Conservation (phyloP, 2,113 vertebrate species). For the Percina caprodes region DNA sequence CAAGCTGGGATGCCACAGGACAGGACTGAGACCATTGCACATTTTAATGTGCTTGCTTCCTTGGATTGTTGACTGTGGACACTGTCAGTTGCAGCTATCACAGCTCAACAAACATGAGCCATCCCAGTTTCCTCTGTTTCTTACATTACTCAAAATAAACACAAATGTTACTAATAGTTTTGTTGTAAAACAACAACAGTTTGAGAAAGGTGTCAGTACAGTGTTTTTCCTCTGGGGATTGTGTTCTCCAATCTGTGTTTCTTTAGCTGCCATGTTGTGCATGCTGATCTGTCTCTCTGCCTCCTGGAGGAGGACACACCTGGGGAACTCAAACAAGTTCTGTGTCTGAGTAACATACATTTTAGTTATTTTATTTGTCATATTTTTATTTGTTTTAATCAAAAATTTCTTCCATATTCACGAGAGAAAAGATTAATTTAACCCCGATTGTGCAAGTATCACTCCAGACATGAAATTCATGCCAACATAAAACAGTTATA, state of each 20-base stretch:
- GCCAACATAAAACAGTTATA: slow-evolving; percentile 12
- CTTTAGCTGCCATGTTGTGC: slow-evolving; percentile 38
- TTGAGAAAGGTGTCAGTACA: slow-evolving; percentile 3
- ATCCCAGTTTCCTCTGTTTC: slow-evolving; percentile 12
- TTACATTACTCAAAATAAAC: slow-evolving; percentile 2
- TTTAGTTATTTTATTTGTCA: neutral
- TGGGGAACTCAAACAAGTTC: slow-evolving; percentile 16
- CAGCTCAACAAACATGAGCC: slow-evolving; percentile 27
- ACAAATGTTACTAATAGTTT: slow-evolving; percentile 22
- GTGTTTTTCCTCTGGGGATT: slow-evolving; percentile 36
- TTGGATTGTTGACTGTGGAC: slow-evolving; percentile 25
- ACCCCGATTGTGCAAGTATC: neutral
- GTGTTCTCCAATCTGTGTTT: slow-evolving; percentile 43
- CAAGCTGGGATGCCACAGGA: slow-evolving; percentile 27
- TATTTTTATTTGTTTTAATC: neutral
- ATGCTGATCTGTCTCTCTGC: slow-evolving; percentile 51
- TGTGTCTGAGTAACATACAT: neutral
- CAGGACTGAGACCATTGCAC: slow-evolving; percentile 27
- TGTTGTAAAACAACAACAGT: slow-evolving; percentile 21
- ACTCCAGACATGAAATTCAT: slow-evolving; percentile 2
- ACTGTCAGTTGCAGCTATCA: slow-evolving; percentile 1
- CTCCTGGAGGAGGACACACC: slow-evolving; percentile 40
- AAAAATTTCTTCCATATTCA: neutral
- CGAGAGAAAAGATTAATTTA: neutral
- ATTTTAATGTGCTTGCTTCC: slow-evolving; percentile 7